phyloP scores from a whole-genome alignment of 53 echinoderm and acorn worm genomes.

The Antedon mediterranea region DNA sequence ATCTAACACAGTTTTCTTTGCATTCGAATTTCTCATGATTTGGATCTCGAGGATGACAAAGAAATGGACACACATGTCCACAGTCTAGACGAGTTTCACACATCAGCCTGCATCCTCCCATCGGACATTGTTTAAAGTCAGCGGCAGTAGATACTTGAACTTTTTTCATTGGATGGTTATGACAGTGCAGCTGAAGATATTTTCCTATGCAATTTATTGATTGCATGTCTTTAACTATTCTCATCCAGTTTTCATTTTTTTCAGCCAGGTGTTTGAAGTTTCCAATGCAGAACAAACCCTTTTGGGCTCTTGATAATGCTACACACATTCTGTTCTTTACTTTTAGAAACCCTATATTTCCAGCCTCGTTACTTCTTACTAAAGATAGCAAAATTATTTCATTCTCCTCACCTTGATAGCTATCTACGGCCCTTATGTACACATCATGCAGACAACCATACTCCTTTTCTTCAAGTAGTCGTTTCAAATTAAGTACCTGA shows the following conservation, averaged over 20 bases:
- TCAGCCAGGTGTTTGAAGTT: conserved; percentile 36
- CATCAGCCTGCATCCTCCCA: conserved; percentile 23
- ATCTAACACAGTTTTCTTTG: conserved; percentile 17
- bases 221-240: conserved; percentile 20
- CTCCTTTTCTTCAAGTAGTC: conserved; percentile 30
- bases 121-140: conserved; percentile 39
- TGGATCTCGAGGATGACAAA: conserved; percentile 37
- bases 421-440: conserved; percentile 55
- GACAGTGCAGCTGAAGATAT: conserved; percentile 26
- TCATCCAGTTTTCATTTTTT: conserved; percentile 27
- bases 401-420: conserved; percentile 94
- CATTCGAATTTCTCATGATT: conserved; percentile 24
- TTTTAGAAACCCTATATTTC: conserved; percentile 59
- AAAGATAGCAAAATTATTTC: conserved; percentile 79
- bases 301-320: conserved; percentile 67
- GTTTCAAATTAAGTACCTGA: conserved; percentile 47
- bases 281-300: conserved; percentile 79
- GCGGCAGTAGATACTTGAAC: conserved; percentile 9
- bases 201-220: conserved; percentile 8
- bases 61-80: conserved; percentile 33
- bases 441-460: conserved; percentile 35
- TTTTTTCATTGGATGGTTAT: conserved; percentile 24
- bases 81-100: conserved; percentile 38
- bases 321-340: conserved; percentile 76
- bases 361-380: conserved; percentile 67